Conservation (phyloP, 1,140 invertebrate species). For the Philopotamus ludificatus region DNA sequence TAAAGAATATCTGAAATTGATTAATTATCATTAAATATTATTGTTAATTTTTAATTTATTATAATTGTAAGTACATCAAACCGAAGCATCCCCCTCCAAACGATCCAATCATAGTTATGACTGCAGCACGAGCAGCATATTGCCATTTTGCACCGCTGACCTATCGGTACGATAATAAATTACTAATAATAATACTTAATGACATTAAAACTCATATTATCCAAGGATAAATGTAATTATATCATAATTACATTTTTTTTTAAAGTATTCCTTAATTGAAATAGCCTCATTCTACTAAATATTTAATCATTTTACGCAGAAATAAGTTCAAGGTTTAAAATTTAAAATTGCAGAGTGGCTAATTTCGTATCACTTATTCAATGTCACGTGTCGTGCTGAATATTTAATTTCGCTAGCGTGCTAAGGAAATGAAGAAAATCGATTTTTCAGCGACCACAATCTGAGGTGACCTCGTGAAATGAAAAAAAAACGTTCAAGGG, state of each 20-base stretch:
- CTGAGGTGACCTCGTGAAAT: not conserved
- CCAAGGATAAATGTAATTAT: too few species aligned
- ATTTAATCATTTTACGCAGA: too few species aligned
- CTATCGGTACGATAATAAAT: constrained; percentile 43
- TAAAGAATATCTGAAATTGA: constrained; percentile 59
- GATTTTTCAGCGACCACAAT: constrained; percentile 1
- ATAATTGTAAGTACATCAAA: too few species aligned
- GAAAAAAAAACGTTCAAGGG: not conserved
- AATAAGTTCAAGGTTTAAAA: too few species aligned
- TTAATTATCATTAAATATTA: not conserved
- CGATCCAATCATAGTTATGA: constrained; percentile 85
- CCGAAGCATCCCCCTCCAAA: constrained; percentile 84
- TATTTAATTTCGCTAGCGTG: constrained; percentile 1
- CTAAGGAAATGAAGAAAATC: not conserved
- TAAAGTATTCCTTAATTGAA: too few species aligned
- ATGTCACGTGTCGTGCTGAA: not conserved
- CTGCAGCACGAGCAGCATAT: constrained; percentile 84
- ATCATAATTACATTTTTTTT: too few species aligned
- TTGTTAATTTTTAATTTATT: not conserved
- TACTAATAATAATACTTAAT: too few species aligned
- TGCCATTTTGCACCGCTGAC: constrained; percentile 76
- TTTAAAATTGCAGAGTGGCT: too few species aligned
- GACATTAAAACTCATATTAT: too few species aligned
- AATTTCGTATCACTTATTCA: not conserved
- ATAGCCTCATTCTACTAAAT: too few species aligned